Evolutionary conservation across 2,888 invertebrate species (phyloP), one percentile per base, ranked within the genome.

Genomic region (Aphidoletes aphidimyza): DNA sequence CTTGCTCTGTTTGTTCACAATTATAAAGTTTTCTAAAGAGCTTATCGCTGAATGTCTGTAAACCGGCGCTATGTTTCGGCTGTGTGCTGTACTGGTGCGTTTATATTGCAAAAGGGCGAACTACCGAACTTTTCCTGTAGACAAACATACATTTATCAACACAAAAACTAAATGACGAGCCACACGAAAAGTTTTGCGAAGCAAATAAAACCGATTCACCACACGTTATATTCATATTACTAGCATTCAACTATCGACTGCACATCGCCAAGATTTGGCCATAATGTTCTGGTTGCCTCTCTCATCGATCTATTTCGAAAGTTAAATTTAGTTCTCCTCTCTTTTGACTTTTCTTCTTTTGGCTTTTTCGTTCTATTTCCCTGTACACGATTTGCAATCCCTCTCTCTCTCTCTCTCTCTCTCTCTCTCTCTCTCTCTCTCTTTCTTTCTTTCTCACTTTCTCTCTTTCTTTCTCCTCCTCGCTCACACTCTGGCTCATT

Each of bases 201-300:
- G 69, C 69, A 69, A 69, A 69, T 69, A 69, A 69, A 69, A 69
- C 69, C 69, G 3, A 69, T 69, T 69, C 69, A 14, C 69, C 69
- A 69, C 69, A 69, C 69, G 69, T 69, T 69, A 69, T 69, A 69
- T 69, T 69, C 69, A 69, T 69, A 69, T 69, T 69, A 69, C 47
- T 42, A 42, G 42, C 42, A 42, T 6, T 42, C 8, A 47, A 47
- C 69, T 69, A 69, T 69, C 69, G 69, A 30, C 69, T 69, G n/a
- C n/a, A 69, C 14, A 69, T 9, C 30, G 69, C 30, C 26, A 69
- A 30, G 30, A 30, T 54, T 69, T 69, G 69, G 69, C 69, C 69
- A 69, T 34, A 69, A 69, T 69, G 69, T 69, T 69, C 69, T 69
- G 69, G 69, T 69, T 69, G 26, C 30, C 69, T 69, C 14, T 42